Evolutionary conservation across 2,797 vertebrate genomes (phyloP), one percentile per base, ranked within the genome.

Genomic region (Periophthalmus magnuspinnatus): DNA sequence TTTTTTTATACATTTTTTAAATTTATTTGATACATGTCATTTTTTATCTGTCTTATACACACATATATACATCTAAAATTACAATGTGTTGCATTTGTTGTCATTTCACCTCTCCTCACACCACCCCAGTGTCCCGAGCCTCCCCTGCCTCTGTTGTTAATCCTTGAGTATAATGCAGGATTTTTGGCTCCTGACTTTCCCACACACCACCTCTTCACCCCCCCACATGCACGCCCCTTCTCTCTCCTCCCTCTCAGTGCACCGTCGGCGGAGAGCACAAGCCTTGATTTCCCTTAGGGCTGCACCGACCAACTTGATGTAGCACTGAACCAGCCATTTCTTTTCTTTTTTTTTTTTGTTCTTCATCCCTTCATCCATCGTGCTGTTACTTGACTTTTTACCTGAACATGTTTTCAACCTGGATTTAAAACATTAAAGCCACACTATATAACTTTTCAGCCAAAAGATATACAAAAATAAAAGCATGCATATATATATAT

Each of bases 221-320:
- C 59, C 8, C 36, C 19, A 1, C 13, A 16, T 5, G 5, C 17
- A 1, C 2, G 1, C 34, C 2, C 10, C 21, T 2, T 1, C 7
- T n/a, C 10, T 13, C 22, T 6, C 9, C 11, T 32, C 34, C 52
- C 24, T 14, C 5, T 78, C 71, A 82, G 71, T 24, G 32, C 64
- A 76, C 24, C 71, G 82, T 78, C 67, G 65, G 79, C 67, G 33
- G 77, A 79, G 80, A 85, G 80, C 80, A 69, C 76, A 67, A 74
- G 66, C 77, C 77, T 91, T 91, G 88, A 91, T 92, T 92, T 92
- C 91, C 89, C 90, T 6, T 28, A 82, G 84, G 90, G 68, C 76
- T 2, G 10, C 52, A 41, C 77, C 71, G 78, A 79, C 82, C 64
- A 16, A 77, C 76, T 84, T 70, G 1, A 70, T 70, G 75, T 72